Evolutionary conservation across 2,888 invertebrate species (phyloP).

Genomic region (Parthenolecanium corni): DNA sequence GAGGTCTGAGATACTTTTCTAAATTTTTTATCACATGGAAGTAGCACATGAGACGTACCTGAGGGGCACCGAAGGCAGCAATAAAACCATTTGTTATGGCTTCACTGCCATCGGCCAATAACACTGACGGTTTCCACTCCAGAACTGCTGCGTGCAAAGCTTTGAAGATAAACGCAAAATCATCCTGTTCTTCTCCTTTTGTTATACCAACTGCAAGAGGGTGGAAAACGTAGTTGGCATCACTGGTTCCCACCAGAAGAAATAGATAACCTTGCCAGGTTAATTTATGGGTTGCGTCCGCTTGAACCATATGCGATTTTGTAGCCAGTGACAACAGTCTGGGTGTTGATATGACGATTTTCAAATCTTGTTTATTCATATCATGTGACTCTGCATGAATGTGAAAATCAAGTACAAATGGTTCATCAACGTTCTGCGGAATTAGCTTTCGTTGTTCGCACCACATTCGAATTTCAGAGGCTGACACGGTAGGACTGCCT

Average conservation of each 20-base stretch:
- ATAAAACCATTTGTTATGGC: constrained; percentile 25
- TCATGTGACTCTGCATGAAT: too few relatives aligned
- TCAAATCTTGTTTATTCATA: too few relatives aligned
- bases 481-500: too few relatives aligned
- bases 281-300: not conserved
- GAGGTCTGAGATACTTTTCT: constrained; percentile 16
- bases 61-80: constrained; percentile 23
- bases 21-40: constrained; percentile 27
- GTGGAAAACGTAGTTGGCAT: not conserved
- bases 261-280: not conserved
- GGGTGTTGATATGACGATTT: too few relatives aligned
- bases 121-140: constrained; percentile 11
- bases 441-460: too few relatives aligned
- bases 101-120: constrained; percentile 25
- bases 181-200: not conserved
- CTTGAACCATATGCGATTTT: too few relatives aligned
- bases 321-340: too few relatives aligned
- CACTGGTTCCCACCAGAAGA: not conserved
- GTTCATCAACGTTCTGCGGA: too few relatives aligned
- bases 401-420: too few relatives aligned
- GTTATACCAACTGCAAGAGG: not conserved
- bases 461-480: too few relatives aligned
- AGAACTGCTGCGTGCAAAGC: not conserved
- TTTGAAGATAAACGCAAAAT: not conserved
- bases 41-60: constrained; percentile 25